phyloP scores from a whole-genome alignment of 2,888 invertebrate genomes.

The Pseudococcus longispinus region DNA sequence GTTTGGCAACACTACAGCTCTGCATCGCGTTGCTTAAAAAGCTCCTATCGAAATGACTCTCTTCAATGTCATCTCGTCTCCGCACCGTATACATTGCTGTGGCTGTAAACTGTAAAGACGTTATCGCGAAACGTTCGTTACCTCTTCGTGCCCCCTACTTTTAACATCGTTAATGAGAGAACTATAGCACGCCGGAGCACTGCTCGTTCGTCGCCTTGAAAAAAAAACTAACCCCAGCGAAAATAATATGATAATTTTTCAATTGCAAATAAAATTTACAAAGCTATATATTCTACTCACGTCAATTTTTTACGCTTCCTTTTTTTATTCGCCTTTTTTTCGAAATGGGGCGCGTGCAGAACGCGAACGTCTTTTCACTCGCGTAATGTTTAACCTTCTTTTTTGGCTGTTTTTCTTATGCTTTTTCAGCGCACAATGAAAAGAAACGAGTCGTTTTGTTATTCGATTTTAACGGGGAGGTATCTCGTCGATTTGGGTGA shows the following conservation, averaged over 20 bases:
- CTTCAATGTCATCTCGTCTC: slow-evolving; percentile 19
- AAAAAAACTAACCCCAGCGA: slow-evolving; percentile 17
- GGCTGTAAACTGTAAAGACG: neutral
- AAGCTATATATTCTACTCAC: slow-evolving; percentile 39
- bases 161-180: slow-evolving; percentile 32
- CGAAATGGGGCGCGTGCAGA: neutral
- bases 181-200: neutral
- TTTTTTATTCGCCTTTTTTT: neutral
- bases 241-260: slow-evolving; percentile 39
- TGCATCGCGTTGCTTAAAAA: neutral
- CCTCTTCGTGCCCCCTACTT: neutral
- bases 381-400: neutral
- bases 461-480: neutral
- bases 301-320: slow-evolving; percentile 19
- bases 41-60: neutral
- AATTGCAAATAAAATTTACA: slow-evolving; percentile 39
- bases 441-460: neutral
- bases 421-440: neutral
- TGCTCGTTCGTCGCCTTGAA: neutral
- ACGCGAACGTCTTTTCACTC: neutral
- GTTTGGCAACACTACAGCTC: neutral
- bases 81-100: neutral
- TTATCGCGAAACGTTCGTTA: slow-evolving; percentile 25
- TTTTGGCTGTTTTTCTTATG: neutral
- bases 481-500: neutral